Evolutionary conservation across 2,113 vertebrate genomes (phyloP).

Genomic region (Romanogobio albipinnatus): DNA sequence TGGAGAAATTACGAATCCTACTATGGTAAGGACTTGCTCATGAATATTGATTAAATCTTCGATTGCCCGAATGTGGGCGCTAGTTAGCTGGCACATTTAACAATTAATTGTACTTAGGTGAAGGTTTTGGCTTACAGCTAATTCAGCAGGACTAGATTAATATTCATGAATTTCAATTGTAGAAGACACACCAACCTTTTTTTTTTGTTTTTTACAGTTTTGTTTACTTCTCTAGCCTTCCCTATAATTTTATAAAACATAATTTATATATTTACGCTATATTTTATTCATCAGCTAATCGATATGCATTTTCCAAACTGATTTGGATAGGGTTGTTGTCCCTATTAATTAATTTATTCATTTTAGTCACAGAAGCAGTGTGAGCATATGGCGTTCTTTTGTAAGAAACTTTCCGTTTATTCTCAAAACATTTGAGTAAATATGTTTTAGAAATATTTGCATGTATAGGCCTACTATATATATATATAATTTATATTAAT

Average conservation of each 20-base stretch:
- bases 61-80: too few species aligned
- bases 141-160: neutral
- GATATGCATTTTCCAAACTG: neutral
- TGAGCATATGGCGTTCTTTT: neutral
- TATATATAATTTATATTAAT: too few species aligned
- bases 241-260: neutral
- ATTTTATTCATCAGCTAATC: neutral
- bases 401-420: too few species aligned
- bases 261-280: neutral
- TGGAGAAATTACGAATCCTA: constrained; percentile 67
- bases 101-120: neutral
- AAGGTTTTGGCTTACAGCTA: neutral
- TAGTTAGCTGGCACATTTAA: neutral
- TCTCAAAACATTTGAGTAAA: neutral
- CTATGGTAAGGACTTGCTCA: neutral
- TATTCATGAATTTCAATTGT: neutral
- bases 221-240: neutral
- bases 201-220: neutral
- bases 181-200: neutral
- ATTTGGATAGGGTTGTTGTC: neutral
- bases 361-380: neutral
- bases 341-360: neutral
- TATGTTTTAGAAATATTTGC: too few species aligned
- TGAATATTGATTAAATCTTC: neutral
- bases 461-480: too few species aligned